Base-by-base conservation (phyloP, 2,888 invertebrate genomes). In the Trichopria drosophilae region DNA sequence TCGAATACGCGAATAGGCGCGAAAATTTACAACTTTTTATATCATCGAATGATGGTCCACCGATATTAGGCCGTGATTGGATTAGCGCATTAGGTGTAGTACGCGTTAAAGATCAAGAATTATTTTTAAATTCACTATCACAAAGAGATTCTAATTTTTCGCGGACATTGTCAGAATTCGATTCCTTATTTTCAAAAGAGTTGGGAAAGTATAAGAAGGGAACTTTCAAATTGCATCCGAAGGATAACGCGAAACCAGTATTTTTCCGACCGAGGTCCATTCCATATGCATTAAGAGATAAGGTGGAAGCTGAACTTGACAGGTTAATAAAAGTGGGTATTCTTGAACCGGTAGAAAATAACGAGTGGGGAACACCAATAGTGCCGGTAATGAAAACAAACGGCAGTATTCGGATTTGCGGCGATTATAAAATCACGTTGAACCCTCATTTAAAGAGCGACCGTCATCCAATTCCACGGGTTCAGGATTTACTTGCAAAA, bases 371-470 rank as follows among this genome's bases (percentile, higher is more conserved):
- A 13, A 63, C 65, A 32, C 71, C 72, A 1, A 61, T 75, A 5
- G 71, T 73, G 3, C 65, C 69, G 1, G 62, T 74, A 2, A 41
- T 67, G 3, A 73, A 74, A 55, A 58, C 53, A 6, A 59, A 71
- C 47, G 69, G 67, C 1, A 31, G 44, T 29, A 55, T 69, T 5
- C 36, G 70, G n/a, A 53, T 72, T 12, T 72, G 72, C 46, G 69
- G 65, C 1, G 71, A 74, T 56, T 69, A 55, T 37, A 64, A 62
- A 40, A 34, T 68, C 0, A 72, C 70, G 1, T 20, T 73, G 12
- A 73, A 72, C 51, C 58, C 58, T 4, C 44, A 53, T 16, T 32
- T 68, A 10, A 47, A 55, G 36, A 57, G 62, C 44, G 61, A 64
- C 5, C 18, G 63, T 7, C 32, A 60, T 37, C 62, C 63, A 15